Evolutionary conservation across 2,888 invertebrate genomes (phyloP).

Genomic region (Papilio elwesi): DNA sequence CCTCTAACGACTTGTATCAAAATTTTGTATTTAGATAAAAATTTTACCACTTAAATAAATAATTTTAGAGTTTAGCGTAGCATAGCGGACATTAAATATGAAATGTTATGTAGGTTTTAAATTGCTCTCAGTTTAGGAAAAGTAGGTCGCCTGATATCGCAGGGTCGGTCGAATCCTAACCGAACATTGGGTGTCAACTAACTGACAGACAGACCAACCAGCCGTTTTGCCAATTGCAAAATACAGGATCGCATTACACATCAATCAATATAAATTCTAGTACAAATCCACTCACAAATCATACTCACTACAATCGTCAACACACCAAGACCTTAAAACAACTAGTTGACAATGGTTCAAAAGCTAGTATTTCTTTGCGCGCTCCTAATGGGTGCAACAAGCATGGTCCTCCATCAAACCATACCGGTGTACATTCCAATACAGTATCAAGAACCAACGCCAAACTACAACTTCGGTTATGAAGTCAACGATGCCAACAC

Average conservation of each 20-base stretch:
- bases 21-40: too few species aligned
- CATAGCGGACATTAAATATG: too few species aligned
- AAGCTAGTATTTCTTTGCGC: constrained; percentile 5
- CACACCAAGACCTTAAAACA: constrained; percentile 12
- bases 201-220: background rate
- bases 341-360: constrained; percentile 4
- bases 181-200: background rate
- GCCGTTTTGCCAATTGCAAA: constrained; percentile 65
- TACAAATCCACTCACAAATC: background rate
- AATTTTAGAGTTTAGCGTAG: too few species aligned
- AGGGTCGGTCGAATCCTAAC: constrained; percentile 8
- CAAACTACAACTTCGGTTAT: constrained; percentile 79
- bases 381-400: constrained; percentile 60
- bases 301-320: constrained; percentile 18
- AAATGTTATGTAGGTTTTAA: too few species aligned
- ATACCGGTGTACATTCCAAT: constrained; percentile 52
- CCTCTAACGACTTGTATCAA: too few species aligned
- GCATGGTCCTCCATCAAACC: constrained; percentile 61
- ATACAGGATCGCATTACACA: constrained; percentile 72
- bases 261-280: constrained; percentile 71
- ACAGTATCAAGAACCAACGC: constrained; percentile 45
- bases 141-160: constrained; percentile 1
- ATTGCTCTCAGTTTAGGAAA: background rate
- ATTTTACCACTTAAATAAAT: too few species aligned
- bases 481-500: constrained; percentile 81